Evolutionary conservation across 2,797 vertebrate species (phyloP).

Genomic region (Cygnus olor): DNA sequence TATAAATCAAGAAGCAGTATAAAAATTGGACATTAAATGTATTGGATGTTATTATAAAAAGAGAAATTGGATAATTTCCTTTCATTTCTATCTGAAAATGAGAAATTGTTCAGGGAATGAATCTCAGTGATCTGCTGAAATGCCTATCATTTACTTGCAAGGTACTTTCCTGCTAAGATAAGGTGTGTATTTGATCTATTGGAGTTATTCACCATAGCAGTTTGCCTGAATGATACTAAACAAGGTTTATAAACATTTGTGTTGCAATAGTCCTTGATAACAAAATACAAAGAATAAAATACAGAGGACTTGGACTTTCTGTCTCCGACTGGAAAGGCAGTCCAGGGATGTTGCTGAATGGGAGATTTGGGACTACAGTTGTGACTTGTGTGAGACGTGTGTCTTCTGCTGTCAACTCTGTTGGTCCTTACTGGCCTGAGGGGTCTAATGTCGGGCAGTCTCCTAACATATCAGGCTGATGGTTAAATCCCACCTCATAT

Average conservation of each 20-base stretch:
- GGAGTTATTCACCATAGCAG: constrained; percentile 3
- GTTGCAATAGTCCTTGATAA: neutral
- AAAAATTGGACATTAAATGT: constrained; percentile 71
- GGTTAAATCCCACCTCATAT: neutral
- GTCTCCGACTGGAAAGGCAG: neutral
- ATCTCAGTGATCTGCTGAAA: constrained; percentile 70
- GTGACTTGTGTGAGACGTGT: neutral
- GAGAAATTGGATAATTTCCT: constrained; percentile 76
- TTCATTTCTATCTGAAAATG: constrained; percentile 77
- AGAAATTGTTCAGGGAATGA: constrained; percentile 74
- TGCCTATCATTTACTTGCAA: constrained; percentile 57
- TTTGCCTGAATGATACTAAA: constrained; percentile 43
- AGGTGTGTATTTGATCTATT: constrained; percentile 7
- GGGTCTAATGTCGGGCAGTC: neutral
- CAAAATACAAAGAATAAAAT: neutral
- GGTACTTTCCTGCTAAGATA: constrained; percentile 57
- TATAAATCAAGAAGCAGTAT: constrained; percentile 70
- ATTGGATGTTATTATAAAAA: constrained; percentile 71
- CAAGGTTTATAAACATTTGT: neutral
- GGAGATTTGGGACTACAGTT: neutral
- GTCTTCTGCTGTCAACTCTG: neutral
- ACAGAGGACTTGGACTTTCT: neutral
- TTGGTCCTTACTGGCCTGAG: neutral
- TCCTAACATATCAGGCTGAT: neutral
- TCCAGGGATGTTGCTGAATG: neutral